These are phyloP conservation scores for Leptodactylus fallax DNA, from an alignment of 2,797 vertebrate species.

Conservation along the genomic window DNA sequence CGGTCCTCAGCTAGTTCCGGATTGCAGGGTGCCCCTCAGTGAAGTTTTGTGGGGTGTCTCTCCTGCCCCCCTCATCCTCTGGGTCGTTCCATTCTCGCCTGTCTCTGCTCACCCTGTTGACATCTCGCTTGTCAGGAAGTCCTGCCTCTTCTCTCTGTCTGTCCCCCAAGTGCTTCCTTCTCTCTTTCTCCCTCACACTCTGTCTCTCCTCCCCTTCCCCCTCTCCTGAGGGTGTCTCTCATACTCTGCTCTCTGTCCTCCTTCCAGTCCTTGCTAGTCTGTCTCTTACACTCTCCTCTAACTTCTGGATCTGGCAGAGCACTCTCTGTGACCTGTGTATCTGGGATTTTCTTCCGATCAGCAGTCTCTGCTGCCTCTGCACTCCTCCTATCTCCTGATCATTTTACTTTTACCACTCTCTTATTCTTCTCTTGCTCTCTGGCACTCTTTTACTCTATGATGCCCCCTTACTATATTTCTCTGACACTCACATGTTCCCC, in stretches of 20 bases:
- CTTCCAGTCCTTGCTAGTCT: not conserved
- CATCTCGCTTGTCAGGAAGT: constrained; percentile 27
- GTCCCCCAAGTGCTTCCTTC: constrained; percentile 54
- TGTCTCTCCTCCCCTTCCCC: constrained; percentile 9
- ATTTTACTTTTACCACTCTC: too few relatives aligned
- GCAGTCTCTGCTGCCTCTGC: not conserved
- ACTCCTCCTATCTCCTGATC: too few relatives aligned
- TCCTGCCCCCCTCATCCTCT: constrained; percentile 66
- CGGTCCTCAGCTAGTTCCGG: not conserved
- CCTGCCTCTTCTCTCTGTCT: constrained; percentile 23
- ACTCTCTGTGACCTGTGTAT: too few relatives aligned
- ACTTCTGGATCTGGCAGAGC: too few relatives aligned
- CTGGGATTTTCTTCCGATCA: too few relatives aligned
- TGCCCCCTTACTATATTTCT: too few relatives aligned
- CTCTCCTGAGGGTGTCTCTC: not conserved
- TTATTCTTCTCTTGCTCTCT: too few relatives aligned
- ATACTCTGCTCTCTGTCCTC: not conserved
- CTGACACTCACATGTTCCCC: too few relatives aligned
- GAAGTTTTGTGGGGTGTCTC: not conserved
- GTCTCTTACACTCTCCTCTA: too few relatives aligned
- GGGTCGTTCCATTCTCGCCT: not conserved
- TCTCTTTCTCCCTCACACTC: constrained; percentile 29
- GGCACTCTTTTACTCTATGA: too few relatives aligned
- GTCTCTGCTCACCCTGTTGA: not conserved
- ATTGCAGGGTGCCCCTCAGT: not conserved